Percentiles rank a stretch among this genome's conserved stretches.
These are phyloP conservation scores for Adoxophyes honmai DNA, from an alignment of 1,140 invertebrate genomes.

Conservation along the genomic window DNA sequence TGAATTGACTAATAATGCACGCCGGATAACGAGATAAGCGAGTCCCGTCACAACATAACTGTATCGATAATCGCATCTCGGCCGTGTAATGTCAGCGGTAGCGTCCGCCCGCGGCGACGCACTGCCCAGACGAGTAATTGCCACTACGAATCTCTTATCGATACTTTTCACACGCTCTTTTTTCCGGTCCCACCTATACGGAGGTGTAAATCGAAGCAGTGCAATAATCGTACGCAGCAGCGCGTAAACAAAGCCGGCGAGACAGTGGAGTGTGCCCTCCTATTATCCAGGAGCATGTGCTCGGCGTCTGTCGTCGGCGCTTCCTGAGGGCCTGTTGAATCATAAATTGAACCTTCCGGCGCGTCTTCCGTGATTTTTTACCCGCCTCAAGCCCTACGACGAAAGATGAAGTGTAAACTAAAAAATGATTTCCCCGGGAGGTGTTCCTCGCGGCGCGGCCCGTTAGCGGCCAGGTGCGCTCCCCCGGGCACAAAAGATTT, in stretches of 20 bases:
- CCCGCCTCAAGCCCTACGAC: conserved; percentile 53
- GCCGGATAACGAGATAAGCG: conserved; percentile 44
- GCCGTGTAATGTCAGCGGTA: conserved; percentile 49
- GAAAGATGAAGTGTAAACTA: conserved; percentile 72
- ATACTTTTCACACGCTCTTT: conserved; percentile 62
- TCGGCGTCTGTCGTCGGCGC: conserved; percentile 61
- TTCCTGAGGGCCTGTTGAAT: conserved; percentile 62
- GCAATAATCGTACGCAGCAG: conserved; percentile 52
- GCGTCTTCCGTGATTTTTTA: conserved; percentile 69
- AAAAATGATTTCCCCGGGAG: conserved; percentile 61
- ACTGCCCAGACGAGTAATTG: conserved; percentile 51
- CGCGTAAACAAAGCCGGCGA: conserved; percentile 49
- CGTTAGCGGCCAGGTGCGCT: conserved; percentile 63
- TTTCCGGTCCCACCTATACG: conserved; percentile 40
- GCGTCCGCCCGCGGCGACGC: conserved; percentile 39
- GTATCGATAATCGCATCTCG: conserved; percentile 63
- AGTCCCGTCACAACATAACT: conserved; percentile 57
- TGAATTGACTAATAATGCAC: conserved; percentile 51
- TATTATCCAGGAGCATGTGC: conserved; percentile 58
- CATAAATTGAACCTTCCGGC: conserved; percentile 71
- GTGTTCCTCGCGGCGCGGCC: conserved; percentile 56
- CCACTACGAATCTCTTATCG: conserved; percentile 58
- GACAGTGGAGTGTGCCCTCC: conserved; percentile 47
- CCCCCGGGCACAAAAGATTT: conserved; percentile 68
- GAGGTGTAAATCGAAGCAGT: conserved; percentile 48